Evolutionary conservation across 2,888 invertebrate genomes (phyloP), one percentile per base, ranked within the genome.

Genomic region (Spodoptera littoralis): DNA sequence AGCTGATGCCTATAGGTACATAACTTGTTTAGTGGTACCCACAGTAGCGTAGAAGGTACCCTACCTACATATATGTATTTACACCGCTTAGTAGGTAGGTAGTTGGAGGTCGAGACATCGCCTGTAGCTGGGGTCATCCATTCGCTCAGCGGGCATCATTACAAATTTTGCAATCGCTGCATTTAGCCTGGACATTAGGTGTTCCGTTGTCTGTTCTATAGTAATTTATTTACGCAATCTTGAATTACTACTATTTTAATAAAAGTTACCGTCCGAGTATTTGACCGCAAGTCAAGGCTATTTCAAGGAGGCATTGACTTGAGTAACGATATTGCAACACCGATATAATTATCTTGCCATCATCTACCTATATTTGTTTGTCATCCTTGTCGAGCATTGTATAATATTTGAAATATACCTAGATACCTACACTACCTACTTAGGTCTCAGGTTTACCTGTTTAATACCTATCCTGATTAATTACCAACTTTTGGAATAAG

Each of bases 111-210:
- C 83, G 75, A 73, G 79, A 81, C 74, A 77, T 77, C 77, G 70
- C 63, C 74, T 74, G 74, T 43, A 79, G 76, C 63, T 76, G 76
- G 82, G 84, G 84, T 84, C 85, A 85, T 80, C 82, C 86, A 79
- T 85, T 86, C 86, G 82, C 85, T 86, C 76, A 68, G 76, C 73
- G 58, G 80, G 76, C 72, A 56, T 60, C 52, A 77, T 79, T 77
- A 81, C 65, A 50, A 64, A 80, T 85, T 84, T 82, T 78, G 80
- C 69, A 84, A 85, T 65, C 4, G 18, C 48, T 65, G 50, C 54
- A 59, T 63, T 75, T 67, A 69, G 51, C 47, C 52, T 72, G 67
- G 67, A 67, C 73, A 66, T 65, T 62, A 56, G 55, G 64, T 48
- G 27, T 49, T 53, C 46, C 64, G 48, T 60, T 66, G 65, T 71